Base-by-base conservation (phyloP, 2,113 vertebrate species). In the Nibea albiflora region DNA sequence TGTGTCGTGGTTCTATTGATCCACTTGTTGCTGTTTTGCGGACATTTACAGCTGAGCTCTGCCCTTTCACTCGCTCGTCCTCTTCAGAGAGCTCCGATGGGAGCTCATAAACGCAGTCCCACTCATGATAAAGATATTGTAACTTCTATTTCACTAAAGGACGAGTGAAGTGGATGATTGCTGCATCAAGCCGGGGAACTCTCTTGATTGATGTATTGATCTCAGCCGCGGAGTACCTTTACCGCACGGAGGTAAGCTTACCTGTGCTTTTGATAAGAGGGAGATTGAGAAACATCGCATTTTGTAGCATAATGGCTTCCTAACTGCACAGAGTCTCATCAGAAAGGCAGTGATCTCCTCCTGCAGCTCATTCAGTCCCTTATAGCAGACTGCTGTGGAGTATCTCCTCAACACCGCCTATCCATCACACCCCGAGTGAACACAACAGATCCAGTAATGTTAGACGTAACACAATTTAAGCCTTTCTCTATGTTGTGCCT, bases 141-240 rank as follows among this genome's bases (percentile, higher is more conserved):
- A 72, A 67, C 61, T 50, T 63, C 57, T 73, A 68, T 75, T 69
- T 58, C 28, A 78, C 75, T 61, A 10, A 72, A 85, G 35, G 63
- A 69, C 73, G 72, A 66, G 24, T 64, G 64, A 75, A 75, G 69
- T 67, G 65, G 70, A 60, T 47, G 62, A 82, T 78, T 76, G 76
- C 75, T 49, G 60, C 73, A 74, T 84, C 76, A 39, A 80, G 76
- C 67, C 11, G 3, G 24, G 35, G 67, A 62, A 2, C 3, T 75
- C 62, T 83, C 49, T 71, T 66, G 72, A 82, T 77, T 85, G 80
- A 86, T 84, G 64, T 78, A 90, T 91, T 74, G 86, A 90, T 90
- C 20, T 8, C 28, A 50, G 57, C 50, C 50, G 5, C 39, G 24
- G 50, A 64, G 71, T 58, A 68, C 73, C 60, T 46, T 80, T 50